Conservation (phyloP, 92 coral and sea anemone species). For the Metridium senile region DNA sequence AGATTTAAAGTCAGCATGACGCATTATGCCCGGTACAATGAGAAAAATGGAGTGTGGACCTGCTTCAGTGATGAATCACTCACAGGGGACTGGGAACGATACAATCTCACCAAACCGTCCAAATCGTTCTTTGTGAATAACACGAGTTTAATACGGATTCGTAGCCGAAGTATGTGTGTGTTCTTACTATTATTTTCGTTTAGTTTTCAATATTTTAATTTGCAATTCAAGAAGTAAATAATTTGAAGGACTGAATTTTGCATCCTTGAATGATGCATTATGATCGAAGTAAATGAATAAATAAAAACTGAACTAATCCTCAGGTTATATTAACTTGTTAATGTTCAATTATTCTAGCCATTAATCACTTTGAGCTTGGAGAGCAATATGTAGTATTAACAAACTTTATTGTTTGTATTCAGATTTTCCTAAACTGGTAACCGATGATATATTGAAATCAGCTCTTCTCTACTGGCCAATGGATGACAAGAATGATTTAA, state of each 20-base stretch:
- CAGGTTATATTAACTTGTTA: too few relatives aligned
- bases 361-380: too few relatives aligned
- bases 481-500: constrained; percentile 36
- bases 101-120: constrained; percentile 21
- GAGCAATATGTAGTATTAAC: too few relatives aligned
- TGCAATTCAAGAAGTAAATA: too few relatives aligned
- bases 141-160: background rate
- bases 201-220: too few relatives aligned
- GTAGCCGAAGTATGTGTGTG: background rate
- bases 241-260: too few relatives aligned
- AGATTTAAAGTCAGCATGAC: background rate
- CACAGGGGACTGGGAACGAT: constrained; percentile 43
- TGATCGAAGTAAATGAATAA: too few relatives aligned
- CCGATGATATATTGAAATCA: constrained; percentile 20
- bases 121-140: background rate
- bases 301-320: too few relatives aligned
- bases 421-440: constrained; percentile 18
- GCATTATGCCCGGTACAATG: constrained; percentile 29
- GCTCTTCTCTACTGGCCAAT: constrained; percentile 56
- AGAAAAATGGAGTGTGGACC: constrained; percentile 9
- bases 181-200: too few relatives aligned
- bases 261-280: too few relatives aligned
- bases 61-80: constrained; percentile 35
- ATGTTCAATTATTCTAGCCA: too few relatives aligned
- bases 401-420: background rate